Base-by-base conservation (phyloP, 2,113 vertebrate genomes). In the Pundamilia nyererei region DNA sequence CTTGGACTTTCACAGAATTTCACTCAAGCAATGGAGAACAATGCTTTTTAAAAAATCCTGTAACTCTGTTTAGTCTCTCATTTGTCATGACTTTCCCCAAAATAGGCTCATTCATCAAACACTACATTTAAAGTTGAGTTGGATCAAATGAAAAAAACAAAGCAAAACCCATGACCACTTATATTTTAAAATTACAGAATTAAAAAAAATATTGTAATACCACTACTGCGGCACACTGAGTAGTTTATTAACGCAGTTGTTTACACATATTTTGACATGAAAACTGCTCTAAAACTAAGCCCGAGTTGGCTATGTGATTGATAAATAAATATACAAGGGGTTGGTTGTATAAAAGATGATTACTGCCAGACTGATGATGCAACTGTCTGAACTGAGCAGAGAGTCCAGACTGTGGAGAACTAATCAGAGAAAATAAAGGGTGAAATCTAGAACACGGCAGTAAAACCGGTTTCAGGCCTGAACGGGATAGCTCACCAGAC, bases 401-500 rank as follows among this genome's bases (percentile, higher is more conserved):
- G 58, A 3, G 9, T 35, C 31, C 17, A 11, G 31, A 62, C 17
- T 62, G 29, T 62, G 17, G 29, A 35, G 9, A 35, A 19, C 15
- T 35, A 62, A 62, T 62, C 15, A 62, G 17, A 62, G 60, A 65
- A 5, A 7, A 65, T 65, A 65, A 65, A 65, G 3, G 0, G 31
- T 65, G 2, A 35, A n/a, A 65, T 65, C 17, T 0, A 38, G 17
- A 65, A 3, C 31, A 38, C 0, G 0, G 10, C 17, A 65, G 31
- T 7, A n/a, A 35, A 11, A 62, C 3, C 0, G 9, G 58, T 33
- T 62, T 19, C 0, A 11, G 58, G 58, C 1, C 58, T 62, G 17
- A 62, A n/a, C 0, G 6, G 0, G 31, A 62, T 1, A 62, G 31
- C 31, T 62, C 58, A 62, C 9, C 58, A 62, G 58, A 0, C 9